Evolutionary conservation across 1,140 invertebrate species (phyloP).

Genomic region (Eufriesea mexicana): DNA sequence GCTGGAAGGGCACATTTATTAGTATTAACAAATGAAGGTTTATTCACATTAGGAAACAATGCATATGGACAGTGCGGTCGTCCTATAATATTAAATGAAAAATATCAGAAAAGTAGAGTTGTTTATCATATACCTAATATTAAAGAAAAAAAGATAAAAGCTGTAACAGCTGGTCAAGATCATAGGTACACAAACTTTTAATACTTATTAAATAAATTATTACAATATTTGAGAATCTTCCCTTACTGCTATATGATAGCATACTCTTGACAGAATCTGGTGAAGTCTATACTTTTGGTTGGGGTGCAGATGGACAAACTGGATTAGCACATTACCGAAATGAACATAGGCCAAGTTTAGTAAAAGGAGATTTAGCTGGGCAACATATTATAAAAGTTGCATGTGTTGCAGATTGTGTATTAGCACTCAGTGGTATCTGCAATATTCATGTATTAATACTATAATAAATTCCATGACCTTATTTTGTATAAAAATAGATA

Average conservation of each 20-base stretch:
- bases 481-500: neutral
- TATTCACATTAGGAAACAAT: conserved; percentile 96
- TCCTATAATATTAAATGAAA: conserved; percentile 89
- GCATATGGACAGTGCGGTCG: conserved; percentile 97
- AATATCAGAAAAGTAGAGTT: conserved; percentile 86
- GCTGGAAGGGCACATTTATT: conserved; percentile 94
- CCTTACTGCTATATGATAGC: conserved; percentile 80
- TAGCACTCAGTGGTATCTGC: conserved; percentile 92
- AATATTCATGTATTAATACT: conserved; percentile 45
- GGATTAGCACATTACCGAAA: conserved; percentile 89
- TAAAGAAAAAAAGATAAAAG: conserved; percentile 85
- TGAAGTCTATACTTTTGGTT: conserved; percentile 94
- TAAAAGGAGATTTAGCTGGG: conserved; percentile 91
- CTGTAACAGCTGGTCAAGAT: conserved; percentile 92
- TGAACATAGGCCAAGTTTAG: conserved; percentile 83
- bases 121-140: conserved; percentile 87
- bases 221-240: conserved; percentile 1
- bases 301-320: conserved; percentile 97
- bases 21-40: conserved; percentile 90
- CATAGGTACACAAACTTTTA: conserved; percentile 84
- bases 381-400: conserved; percentile 93
- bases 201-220: neutral
- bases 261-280: conserved; percentile 92
- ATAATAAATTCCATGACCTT: conserved; percentile 23
- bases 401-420: conserved; percentile 91